Evolutionary conservation across 2,888 invertebrate species (phyloP).

Genomic region (Microlaimidae sp.): DNA sequence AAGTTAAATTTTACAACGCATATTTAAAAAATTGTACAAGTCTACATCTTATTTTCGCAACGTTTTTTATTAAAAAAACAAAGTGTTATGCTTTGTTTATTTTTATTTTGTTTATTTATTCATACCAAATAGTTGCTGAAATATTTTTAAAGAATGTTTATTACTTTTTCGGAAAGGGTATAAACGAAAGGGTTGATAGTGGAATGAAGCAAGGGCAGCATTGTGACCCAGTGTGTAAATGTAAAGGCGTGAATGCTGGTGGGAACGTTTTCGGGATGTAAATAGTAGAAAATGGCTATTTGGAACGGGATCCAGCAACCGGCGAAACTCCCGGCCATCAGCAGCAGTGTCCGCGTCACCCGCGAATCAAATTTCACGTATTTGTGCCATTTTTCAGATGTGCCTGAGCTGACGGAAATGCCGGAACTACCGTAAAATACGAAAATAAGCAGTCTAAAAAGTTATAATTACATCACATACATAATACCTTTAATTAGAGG

Average conservation of each 20-base stretch:
- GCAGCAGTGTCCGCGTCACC: slow-evolving; percentile 5
- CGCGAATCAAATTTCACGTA: slow-evolving; percentile 8
- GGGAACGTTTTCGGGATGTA: slow-evolving; percentile 1
- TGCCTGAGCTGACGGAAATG: background rate
- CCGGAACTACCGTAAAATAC: background rate
- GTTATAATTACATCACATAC: no score
- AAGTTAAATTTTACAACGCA: no score
- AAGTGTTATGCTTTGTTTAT: no score
- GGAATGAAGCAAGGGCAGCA: slow-evolving; percentile 3
- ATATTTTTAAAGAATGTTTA: no score
- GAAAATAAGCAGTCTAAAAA: slow-evolving; percentile 1
- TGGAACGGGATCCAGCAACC: slow-evolving; percentile 12
- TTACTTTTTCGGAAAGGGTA: slow-evolving; percentile 7
- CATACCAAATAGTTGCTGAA: no score
- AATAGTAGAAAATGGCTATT: background rate
- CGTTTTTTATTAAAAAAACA: no score
- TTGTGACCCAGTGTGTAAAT: background rate
- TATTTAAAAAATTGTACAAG: no score
- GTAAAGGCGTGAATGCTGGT: background rate
- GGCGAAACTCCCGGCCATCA: slow-evolving; percentile 4
- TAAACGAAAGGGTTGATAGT: slow-evolving; percentile 11
- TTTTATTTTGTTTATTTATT: no score
- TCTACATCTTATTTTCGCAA: no score
- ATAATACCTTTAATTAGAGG: no score
- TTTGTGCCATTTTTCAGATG: slow-evolving; percentile 8